Base-by-base conservation (phyloP, 2,888 invertebrate species). In the Linyphia triangularis region DNA sequence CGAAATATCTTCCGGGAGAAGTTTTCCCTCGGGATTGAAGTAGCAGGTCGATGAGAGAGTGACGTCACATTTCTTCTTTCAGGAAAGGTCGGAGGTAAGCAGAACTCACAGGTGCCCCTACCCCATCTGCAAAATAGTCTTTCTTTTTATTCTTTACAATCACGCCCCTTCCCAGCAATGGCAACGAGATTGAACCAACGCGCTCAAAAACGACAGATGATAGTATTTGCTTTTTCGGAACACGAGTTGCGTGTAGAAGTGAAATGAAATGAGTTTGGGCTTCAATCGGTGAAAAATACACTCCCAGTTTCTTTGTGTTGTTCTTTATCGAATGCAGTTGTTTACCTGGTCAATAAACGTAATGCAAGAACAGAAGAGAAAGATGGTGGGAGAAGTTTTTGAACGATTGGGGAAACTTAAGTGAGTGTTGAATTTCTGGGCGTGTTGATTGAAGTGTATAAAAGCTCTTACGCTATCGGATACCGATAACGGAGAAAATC, bases 41-140 rank as follows among this genome's bases (percentile, higher is more conserved):
- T 26, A 40, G 10, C 65, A 19, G 22, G 63, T 78, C 78, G 78
- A 78, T 78, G 24, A 37, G 43, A 22, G 4, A 9, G 28, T 78
- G 78, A 65, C 78, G 78, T 78, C 78, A 78, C 61, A n/a, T 13
- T 28, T 43, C 37, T 43, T 26, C 40, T 28, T 28, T 43, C 22
- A 9, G 16, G 26, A 78, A 78, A 78, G 78, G 78, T 78, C 78
- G 78, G 78, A 67, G 78, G 78, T 78, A 78, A 78, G n/a, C 43
- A 43, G n/a, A 37, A 22, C 43, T 65, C 65, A 78, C 78, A 78
- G 78, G 78, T 78, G 78, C 65, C 40, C 78, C 51, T n/a, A n/a
- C 51, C 16, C 43, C 13, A n/a, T n/a, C 43, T 16, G 33, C 33
- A 9, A 33, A 33, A 33, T 33, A 43, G 13, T 16, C 43, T 33